Conservation (phyloP, 2,797 vertebrate species). For the Dicrostonyx torquatus region DNA sequence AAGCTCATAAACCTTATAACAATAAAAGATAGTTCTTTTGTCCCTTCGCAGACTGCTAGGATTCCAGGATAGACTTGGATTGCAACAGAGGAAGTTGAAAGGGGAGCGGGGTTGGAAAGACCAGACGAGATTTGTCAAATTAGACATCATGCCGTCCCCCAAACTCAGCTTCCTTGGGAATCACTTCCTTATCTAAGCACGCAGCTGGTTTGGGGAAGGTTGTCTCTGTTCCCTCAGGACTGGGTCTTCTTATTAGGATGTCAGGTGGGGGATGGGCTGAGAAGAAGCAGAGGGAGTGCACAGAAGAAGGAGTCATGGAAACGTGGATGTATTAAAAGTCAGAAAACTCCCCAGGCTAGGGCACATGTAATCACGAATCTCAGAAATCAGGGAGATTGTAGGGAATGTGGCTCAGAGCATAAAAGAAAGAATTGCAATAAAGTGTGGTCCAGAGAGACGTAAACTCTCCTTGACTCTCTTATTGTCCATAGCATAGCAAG, state of each 20-base stretch:
- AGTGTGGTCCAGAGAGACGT: constrained; percentile 51
- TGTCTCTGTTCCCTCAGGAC: constrained; percentile 56
- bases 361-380: not conserved
- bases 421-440: constrained; percentile 34
- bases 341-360: constrained; percentile 10
- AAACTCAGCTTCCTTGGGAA: constrained; percentile 16
- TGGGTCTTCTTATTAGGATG: not conserved
- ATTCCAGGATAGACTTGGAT: constrained; percentile 65
- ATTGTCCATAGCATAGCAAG: constrained; percentile 32
- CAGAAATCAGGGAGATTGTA: constrained; percentile 45
- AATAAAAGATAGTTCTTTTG: constrained; percentile 71
- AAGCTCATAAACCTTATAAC: constrained; percentile 60
- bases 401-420: constrained; percentile 21
- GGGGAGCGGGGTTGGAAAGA: constrained; percentile 61
- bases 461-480: not conserved
- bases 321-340: constrained; percentile 56
- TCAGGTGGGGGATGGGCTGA: not conserved
- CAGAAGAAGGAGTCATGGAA: constrained; percentile 12
- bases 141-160: constrained; percentile 63
- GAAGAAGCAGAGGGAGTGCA: not conserved
- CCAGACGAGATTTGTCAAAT: constrained; percentile 74
- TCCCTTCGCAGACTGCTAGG: constrained; percentile 49
- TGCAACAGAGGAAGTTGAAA: constrained; percentile 72
- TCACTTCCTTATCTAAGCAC: constrained; percentile 69
- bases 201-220: constrained; percentile 32